These are phyloP conservation scores for Pristionchus fissidentatus DNA, from an alignment of 2,888 invertebrate species.

Conservation along the genomic window DNA sequence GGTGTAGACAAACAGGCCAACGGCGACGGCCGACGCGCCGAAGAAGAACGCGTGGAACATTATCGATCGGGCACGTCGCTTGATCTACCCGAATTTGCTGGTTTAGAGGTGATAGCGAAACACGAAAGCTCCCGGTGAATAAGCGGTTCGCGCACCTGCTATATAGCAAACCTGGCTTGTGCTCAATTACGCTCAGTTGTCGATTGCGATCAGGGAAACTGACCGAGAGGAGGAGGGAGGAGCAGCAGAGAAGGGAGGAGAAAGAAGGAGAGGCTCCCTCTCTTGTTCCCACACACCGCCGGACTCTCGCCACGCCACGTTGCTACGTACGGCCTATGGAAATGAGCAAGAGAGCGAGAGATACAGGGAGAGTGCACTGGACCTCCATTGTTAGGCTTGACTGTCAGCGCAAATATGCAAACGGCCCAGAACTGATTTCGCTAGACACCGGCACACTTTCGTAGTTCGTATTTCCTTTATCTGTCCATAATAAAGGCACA, in stretches of 20 bases:
- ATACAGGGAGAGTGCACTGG: no score
- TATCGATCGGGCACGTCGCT: no score
- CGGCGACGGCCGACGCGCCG: constrained; percentile 1
- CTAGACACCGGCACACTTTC: background rate
- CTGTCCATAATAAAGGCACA: background rate
- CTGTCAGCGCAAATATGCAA: background rate
- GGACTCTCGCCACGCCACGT: background rate
- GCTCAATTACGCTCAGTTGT: background rate
- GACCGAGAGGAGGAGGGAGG: background rate
- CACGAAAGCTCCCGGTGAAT: background rate
- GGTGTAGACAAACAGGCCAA: constrained; percentile 58
- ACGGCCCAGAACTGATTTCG: background rate
- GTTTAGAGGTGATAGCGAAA: background rate
- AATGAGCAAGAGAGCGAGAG: no score
- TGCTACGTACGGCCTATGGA: constrained; percentile 28
- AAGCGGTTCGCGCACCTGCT: constrained; percentile 3
- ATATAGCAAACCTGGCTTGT: background rate
- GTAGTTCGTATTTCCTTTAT: background rate
- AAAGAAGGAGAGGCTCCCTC: background rate
- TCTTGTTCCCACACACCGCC: background rate
- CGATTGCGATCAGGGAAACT: background rate
- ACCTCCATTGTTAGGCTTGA: constrained; percentile 9
- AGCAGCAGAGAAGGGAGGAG: no score
- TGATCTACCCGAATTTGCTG: constrained; percentile 31
- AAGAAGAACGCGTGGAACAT: constrained; percentile 33